Evolutionary conservation across 2,797 vertebrate species (phyloP).

Genomic region (Pipistrellus pygmaeus): DNA sequence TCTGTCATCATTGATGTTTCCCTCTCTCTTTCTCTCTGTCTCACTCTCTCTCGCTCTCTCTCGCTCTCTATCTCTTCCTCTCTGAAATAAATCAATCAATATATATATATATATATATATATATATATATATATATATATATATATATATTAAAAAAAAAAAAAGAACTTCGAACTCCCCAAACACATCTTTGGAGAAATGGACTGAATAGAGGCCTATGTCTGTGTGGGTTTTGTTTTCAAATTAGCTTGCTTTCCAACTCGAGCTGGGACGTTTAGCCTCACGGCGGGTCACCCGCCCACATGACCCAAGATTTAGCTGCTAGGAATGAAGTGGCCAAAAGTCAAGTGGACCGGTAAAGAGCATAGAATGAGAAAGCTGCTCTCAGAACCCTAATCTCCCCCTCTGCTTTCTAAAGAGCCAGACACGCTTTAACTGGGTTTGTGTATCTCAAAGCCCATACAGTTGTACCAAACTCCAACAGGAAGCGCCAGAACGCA

Average conservation of each 20-base stretch:
- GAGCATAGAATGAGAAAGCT: slow-evolving; percentile 53
- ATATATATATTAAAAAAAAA: too few relatives aligned
- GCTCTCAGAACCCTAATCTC: slow-evolving; percentile 31
- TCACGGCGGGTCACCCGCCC: slow-evolving; percentile 28
- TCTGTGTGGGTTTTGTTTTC: not conserved
- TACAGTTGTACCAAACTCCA: slow-evolving; percentile 55
- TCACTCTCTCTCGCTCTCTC: too few relatives aligned
- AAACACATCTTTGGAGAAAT: slow-evolving; percentile 3
- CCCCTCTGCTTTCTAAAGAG: slow-evolving; percentile 59
- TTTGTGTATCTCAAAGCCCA: slow-evolving; percentile 78
- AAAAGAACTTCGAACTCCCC: not conserved
- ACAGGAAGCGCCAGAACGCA: slow-evolving; percentile 70
- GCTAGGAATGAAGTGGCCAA: slow-evolving; percentile 61
- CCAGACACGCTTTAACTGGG: slow-evolving; percentile 72
- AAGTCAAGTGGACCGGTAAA: slow-evolving; percentile 69
- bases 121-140: too few relatives aligned
- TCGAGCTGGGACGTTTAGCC: slow-evolving; percentile 31
- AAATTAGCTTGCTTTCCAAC: not conserved
- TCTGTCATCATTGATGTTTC: too few relatives aligned
- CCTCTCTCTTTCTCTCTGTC: too few relatives aligned
- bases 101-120: too few relatives aligned
- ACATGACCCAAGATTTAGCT: slow-evolving; percentile 39
- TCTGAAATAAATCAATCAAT: too few relatives aligned
- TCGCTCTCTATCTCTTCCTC: too few relatives aligned
- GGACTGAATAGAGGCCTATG: not conserved